These are phyloP conservation scores for Penaeus indicus DNA, from an alignment of 1,140 invertebrate genomes.

Conservation along the genomic window DNA sequence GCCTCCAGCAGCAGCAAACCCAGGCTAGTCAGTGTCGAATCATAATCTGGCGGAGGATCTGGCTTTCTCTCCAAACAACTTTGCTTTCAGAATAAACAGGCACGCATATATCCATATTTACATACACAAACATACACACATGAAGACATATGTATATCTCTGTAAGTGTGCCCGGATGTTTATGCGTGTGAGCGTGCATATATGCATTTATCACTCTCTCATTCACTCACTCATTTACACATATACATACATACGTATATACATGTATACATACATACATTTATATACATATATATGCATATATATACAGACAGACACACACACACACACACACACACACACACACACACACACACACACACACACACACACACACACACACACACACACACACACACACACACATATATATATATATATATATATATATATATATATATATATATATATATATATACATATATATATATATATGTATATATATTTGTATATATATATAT, in stretches of 20 bases:
- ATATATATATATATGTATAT: constrained; percentile 30
- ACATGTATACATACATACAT: not conserved
- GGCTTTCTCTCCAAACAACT: too few species aligned
- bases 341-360: not conserved
- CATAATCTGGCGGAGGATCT: too few species aligned
- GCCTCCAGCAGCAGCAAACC: too few species aligned
- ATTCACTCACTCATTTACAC: not conserved
- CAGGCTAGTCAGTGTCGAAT: too few species aligned
- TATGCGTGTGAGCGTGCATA: not conserved
- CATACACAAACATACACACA: not conserved
- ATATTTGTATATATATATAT: constrained; percentile 26
- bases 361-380: not conserved
- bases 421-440: constrained; percentile 30
- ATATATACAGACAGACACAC: not conserved
- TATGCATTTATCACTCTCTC: constrained; percentile 14
- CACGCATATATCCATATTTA: constrained; percentile 2
- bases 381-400: not conserved
- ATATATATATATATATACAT: constrained; percentile 28
- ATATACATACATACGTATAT: not conserved
- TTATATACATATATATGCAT: not conserved
- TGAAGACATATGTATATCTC: not conserved
- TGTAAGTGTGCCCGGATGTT: not conserved
- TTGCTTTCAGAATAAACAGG: too few species aligned
- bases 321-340: not conserved
- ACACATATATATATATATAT: constrained; percentile 25